Base-by-base conservation (phyloP, 2,113 vertebrate genomes). In the Gobio gobio region DNA sequence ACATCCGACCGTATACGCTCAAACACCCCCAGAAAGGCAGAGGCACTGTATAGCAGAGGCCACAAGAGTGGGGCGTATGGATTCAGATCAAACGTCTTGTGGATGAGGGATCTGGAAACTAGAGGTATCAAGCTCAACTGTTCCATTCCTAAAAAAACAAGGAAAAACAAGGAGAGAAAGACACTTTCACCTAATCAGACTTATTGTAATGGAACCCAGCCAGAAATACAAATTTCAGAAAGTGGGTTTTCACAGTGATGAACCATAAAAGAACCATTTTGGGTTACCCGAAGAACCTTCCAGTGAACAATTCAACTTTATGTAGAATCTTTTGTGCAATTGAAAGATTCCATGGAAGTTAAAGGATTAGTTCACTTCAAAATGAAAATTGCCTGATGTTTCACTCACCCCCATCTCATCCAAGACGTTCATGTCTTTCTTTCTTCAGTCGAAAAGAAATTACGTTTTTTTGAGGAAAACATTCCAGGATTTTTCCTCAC, bases 81-180 rank as follows among this genome's bases (percentile, higher is more conserved):
- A 84, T 40, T 78, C 74, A 70, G 64, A 83, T 83, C 80, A 86
- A 56, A 75, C n/a, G 18, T 12, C n/a, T 24, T 16, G 56, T 43
- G 63, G 73, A 49, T 14, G 33, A 86, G 29, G 70, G 54, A 13
- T 83, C 72, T 86, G 64, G 81, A 76, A 81, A 45, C 29, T 5
- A 59, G 66, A 70, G 73, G 76, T n/a, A 56, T 56, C 73, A 43
- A 16, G 49, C 47, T 56, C 72, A 73, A 70, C 63, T n/a, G 33
- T 54, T 82, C 40, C 70, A 33, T 43, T 78, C 73, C n/a, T 22
- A 79, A 72, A 70, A 63, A 33, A 9, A 10, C 2, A 22, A 82
- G 24, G 18, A 63, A 68, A 86, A 77, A 59, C 56, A 3, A 61
- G 40, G 20, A 73, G 20, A 12, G 2, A 73, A 72, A 45, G 22